Evolutionary conservation across 2,797 vertebrate species (phyloP).

Genomic region (Sebastiscus albofasciatus): DNA sequence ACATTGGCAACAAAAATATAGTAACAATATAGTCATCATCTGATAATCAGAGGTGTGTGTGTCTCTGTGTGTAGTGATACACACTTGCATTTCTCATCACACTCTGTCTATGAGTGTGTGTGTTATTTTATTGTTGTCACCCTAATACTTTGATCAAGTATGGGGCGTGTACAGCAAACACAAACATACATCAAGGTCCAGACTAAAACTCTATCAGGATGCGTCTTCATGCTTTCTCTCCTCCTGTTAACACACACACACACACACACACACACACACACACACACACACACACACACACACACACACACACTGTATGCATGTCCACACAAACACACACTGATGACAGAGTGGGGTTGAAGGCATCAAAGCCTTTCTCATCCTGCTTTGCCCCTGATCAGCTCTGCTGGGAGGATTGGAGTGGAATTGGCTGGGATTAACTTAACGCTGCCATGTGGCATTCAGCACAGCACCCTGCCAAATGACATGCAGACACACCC

Average conservation of each 20-base stretch:
- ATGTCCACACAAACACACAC: background rate
- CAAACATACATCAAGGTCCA: background rate
- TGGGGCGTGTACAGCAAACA: background rate
- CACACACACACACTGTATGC: background rate
- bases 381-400: constrained; percentile 59
- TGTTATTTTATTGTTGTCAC: background rate
- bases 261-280: background rate
- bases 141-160: background rate
- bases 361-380: constrained; percentile 59
- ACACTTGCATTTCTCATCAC: background rate
- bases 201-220: background rate
- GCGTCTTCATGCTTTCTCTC: background rate
- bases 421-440: constrained; percentile 55
- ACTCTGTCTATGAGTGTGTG: constrained; percentile 2
- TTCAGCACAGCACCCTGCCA: constrained; percentile 36
- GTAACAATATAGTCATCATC: background rate
- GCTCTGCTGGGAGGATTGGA: constrained; percentile 61
- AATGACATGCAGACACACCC: constrained; percentile 45
- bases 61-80: background rate
- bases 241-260: background rate
- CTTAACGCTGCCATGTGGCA: constrained; percentile 52
- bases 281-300: background rate
- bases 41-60: background rate
- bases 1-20: background rate
- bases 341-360: constrained; percentile 19